A percentile compares a stretch with the other conserved stretches of the same genome.
phyloP scores from a whole-genome alignment of 2,797 vertebrate species.

The Cynopterus sphinx region DNA sequence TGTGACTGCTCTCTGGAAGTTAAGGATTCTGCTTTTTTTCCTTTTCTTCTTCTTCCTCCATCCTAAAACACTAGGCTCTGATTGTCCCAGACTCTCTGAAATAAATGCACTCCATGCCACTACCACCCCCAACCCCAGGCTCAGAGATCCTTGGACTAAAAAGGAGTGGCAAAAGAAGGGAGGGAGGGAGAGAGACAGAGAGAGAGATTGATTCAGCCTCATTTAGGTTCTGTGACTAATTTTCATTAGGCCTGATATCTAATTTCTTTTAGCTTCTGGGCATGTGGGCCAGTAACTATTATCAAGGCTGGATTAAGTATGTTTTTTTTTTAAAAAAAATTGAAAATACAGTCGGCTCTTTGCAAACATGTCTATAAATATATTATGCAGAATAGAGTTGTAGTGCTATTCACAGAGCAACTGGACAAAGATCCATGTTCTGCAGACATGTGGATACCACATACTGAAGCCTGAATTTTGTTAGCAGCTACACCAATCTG shows the following conservation, averaged over 20 bases:
- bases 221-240: conserved; percentile 55
- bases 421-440: conserved; percentile 52
- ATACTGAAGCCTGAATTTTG: conserved; percentile 51
- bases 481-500: conserved; percentile 61
- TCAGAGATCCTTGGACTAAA: conserved; percentile 48
- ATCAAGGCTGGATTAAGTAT: conserved; percentile 66
- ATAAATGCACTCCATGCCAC: background rate
- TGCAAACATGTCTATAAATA: conserved; percentile 68
- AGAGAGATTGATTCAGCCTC: background rate
- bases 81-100: conserved; percentile 32
- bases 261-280: conserved; percentile 62
- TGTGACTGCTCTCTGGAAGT: conserved; percentile 13
- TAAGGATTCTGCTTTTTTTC: background rate
- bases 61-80: background rate
- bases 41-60: background rate
- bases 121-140: background rate
- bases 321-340: conserved; percentile 53
- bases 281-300: conserved; percentile 55
- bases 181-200: background rate
- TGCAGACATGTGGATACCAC: conserved; percentile 47
- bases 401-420: conserved; percentile 60
- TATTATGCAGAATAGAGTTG: conserved; percentile 32
- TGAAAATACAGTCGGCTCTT: conserved; percentile 63
- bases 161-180: background rate
- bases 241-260: conserved; percentile 53